phyloP scores from a whole-genome alignment of 2,797 vertebrate species.

The Siniperca scherzeri region DNA sequence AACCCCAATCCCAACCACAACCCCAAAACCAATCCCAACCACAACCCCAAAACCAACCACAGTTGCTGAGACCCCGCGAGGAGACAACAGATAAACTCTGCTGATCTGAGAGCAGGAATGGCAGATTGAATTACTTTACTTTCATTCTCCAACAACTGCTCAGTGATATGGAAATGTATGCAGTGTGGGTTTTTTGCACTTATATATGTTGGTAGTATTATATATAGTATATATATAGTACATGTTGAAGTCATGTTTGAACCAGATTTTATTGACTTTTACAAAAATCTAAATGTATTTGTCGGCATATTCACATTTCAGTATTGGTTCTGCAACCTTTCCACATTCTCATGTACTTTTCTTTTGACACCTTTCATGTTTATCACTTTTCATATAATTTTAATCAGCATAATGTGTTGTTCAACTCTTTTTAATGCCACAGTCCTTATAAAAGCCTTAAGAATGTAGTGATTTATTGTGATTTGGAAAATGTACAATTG shows the following conservation, averaged over 20 bases:
- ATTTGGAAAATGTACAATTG: conserved; percentile 14
- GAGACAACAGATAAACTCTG: conserved; percentile 55
- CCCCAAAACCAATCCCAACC: too few relatives aligned
- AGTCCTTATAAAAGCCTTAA: not conserved
- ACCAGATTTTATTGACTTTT: not conserved
- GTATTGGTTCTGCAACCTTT: conserved; percentile 13
- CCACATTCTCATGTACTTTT: not conserved
- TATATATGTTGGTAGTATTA: not conserved
- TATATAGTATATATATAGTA: too few relatives aligned
- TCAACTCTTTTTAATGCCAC: not conserved
- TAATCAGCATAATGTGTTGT: not conserved
- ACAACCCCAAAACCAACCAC: too few relatives aligned
- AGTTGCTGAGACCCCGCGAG: not conserved
- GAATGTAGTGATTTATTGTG: not conserved
- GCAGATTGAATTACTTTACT: not conserved
- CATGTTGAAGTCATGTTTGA: not conserved
- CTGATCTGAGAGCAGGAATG: not conserved
- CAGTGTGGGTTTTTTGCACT: not conserved
- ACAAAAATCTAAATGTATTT: conserved; percentile 3
- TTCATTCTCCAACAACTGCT: not conserved
- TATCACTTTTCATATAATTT: not conserved
- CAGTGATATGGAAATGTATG: not conserved
- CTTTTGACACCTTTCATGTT: not conserved
- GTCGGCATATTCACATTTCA: conserved; percentile 20
- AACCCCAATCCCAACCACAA: not conserved